phyloP scores from a whole-genome alignment of 1,140 invertebrate genomes.

The Magallana ariakensis region DNA sequence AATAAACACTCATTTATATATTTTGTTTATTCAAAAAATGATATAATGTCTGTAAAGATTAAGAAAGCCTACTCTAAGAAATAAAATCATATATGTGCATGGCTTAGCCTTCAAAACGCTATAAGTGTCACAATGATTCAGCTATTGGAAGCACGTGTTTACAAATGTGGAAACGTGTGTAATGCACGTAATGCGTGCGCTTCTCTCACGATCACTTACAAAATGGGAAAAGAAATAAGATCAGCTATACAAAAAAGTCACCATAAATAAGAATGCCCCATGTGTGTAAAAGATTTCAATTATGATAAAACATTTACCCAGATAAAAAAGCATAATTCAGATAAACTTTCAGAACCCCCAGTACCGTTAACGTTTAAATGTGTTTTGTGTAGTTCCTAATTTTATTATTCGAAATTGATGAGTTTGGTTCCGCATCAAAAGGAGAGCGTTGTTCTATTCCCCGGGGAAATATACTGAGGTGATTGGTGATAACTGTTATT shows the following conservation, averaged over 20 bases:
- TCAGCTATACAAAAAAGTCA: background rate
- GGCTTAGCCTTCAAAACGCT: too few species aligned
- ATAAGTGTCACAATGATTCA: too few species aligned
- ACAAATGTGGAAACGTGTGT: background rate
- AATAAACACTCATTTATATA: too few species aligned
- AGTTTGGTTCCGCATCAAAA: conserved; percentile 11
- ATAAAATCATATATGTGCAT: too few species aligned
- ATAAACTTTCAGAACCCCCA: background rate
- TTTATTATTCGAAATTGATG: background rate
- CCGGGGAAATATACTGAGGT: background rate
- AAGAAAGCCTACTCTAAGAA: too few species aligned
- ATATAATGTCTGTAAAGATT: too few species aligned
- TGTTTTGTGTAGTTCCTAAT: background rate
- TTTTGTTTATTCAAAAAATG: too few species aligned
- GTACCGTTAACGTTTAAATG: background rate
- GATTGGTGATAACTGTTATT: background rate
- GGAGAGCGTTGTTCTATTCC: background rate
- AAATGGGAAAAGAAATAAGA: background rate
- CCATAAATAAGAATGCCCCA: background rate
- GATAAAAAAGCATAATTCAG: background rate
- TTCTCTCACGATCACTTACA: background rate
- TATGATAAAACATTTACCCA: conserved; percentile 19
- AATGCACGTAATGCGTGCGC: background rate
- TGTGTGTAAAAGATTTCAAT: background rate
- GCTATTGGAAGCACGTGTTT: background rate